phyloP scores from a whole-genome alignment of 2,888 invertebrate genomes.

The Apoda limacodes region DNA sequence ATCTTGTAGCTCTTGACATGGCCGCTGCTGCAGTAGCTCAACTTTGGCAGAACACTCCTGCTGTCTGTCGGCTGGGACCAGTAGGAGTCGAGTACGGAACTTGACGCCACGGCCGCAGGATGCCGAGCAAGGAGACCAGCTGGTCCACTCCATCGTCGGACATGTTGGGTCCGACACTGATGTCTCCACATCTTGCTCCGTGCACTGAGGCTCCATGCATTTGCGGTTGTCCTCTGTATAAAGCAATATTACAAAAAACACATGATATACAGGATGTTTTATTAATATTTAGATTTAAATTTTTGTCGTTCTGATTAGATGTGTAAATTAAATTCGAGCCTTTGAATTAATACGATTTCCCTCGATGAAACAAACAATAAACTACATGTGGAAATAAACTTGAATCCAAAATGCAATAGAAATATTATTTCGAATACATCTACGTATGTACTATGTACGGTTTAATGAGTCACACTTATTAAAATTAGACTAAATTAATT shows the following conservation, averaged over 20 bases:
- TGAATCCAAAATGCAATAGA: too few relatives aligned
- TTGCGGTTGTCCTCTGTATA: constrained; percentile 80
- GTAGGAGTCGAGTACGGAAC: constrained; percentile 76
- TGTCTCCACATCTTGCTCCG: constrained; percentile 44
- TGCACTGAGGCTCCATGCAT: constrained; percentile 80
- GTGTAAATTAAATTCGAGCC: too few relatives aligned
- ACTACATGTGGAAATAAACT: too few relatives aligned
- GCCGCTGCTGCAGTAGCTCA: constrained; percentile 80
- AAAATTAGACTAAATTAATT: too few relatives aligned
- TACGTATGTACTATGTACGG: too few relatives aligned
- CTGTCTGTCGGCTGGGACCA: constrained; percentile 74
- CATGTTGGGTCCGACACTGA: constrained; percentile 73
- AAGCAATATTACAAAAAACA: neutral
- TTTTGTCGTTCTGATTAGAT: too few relatives aligned
- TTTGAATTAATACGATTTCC: too few relatives aligned
- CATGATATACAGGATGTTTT: neutral
- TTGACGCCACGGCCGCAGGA: constrained; percentile 86
- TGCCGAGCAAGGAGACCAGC: constrained; percentile 93
- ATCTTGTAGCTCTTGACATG: constrained; percentile 75
- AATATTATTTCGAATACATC: too few relatives aligned
- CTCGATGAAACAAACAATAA: too few relatives aligned
- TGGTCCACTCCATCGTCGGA: constrained; percentile 89
- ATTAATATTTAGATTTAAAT: too few relatives aligned
- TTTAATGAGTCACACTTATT: too few relatives aligned
- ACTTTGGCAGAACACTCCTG: constrained; percentile 75